Evolutionary conservation across 2,113 vertebrate genomes (phyloP), one percentile per base, ranked within the genome.

Genomic region (Hippocampus mohnikei): DNA sequence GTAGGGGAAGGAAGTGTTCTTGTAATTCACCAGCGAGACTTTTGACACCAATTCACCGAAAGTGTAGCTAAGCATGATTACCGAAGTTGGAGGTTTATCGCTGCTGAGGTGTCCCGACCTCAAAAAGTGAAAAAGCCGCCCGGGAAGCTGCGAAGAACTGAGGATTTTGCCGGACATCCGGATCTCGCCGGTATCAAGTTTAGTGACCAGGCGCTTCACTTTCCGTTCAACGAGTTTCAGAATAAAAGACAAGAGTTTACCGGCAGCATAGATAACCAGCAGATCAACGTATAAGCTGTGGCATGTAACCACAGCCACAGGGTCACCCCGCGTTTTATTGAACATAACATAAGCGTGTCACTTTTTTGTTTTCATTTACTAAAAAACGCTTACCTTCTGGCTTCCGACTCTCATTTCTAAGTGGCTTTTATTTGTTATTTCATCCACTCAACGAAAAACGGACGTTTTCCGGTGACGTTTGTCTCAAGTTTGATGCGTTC

Each of bases 101-200:
- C 21, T 37, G 52, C 21, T 15, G 52, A 55, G 8, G 46, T 40
- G 29, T 55, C 3, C 2, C 7, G n/a, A 16, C 8, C 16, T 50
- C 2, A 29, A 77, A 84, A 58, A 16, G 23, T 58, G 11, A 12
- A 59, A 59, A 27, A 5, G 55, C 6, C 4, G 10, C 3, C 13
- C 55, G 3, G 25, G 11, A 58, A 15, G 50, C 46, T 50, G 48
- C 62, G 42, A 9, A 41, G 8, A 50, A 37, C 6, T 5, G 2
- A 37, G 33, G 33, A 6, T 37, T 33, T 37, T 6, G 2, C 33
- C 60, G 73, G 46, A 60, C 9, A 33, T 87, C 83, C 84, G 83
- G 77, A 61, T 81, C 41, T 10, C 13, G 67, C 79, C 85, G 82
- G 81, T 13, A 71, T 72, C 82, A 77, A 68, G 44, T 1, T 44